phyloP scores from a whole-genome alignment of 2,797 vertebrate species.

The Lepilemur septentrionalis region DNA sequence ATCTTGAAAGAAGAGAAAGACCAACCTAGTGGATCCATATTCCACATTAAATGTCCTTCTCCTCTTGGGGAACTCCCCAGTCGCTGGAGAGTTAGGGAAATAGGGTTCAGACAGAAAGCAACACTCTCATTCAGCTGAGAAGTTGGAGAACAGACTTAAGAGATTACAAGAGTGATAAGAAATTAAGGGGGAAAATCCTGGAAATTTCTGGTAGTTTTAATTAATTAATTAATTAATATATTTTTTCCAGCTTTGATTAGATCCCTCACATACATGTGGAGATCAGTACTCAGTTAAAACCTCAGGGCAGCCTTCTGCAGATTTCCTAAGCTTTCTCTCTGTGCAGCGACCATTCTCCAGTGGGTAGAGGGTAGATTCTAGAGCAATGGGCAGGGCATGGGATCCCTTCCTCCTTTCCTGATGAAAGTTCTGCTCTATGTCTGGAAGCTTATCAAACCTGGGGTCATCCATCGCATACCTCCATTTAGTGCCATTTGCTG shows the following conservation, averaged over 20 bases:
- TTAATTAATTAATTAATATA: no score
- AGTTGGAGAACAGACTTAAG: background rate
- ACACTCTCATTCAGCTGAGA: no score
- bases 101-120: background rate
- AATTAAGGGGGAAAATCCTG: background rate
- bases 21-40: no score
- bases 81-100: background rate
- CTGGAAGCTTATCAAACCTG: background rate
- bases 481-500: background rate
- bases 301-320: accelerated
- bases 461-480: no score
- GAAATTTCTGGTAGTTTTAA: background rate
- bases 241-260: background rate
- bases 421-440: background rate
- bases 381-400: background rate
- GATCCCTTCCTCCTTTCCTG: background rate
- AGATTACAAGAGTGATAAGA: background rate
- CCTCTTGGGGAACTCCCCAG: accelerated
- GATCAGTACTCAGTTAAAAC: background rate
- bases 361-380: background rate
- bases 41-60: background rate
- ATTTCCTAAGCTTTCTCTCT: background rate
- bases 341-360: background rate
- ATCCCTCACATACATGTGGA: background rate
- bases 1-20: background rate